Conservation (phyloP, 2,797 vertebrate genomes). For the Cottoperca gobio region DNA sequence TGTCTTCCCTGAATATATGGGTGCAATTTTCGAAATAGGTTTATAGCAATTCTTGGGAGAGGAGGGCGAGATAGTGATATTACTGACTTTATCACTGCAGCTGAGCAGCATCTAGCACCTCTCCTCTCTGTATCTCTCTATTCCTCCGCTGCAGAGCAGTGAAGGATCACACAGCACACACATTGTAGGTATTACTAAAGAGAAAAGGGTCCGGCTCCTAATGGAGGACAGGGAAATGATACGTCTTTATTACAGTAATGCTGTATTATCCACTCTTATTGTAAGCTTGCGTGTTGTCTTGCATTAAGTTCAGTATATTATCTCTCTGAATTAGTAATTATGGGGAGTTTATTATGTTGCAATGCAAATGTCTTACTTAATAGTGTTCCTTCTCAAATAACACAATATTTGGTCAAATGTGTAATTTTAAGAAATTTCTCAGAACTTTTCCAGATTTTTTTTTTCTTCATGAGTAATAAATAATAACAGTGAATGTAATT, state of each 20-base stretch:
- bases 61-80: constrained; percentile 86
- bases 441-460: constrained; percentile 27
- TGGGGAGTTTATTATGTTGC: constrained; percentile 32
- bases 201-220: constrained; percentile 55
- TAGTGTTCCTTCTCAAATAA: constrained; percentile 27
- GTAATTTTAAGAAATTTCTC: constrained; percentile 43
- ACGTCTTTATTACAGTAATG: constrained; percentile 61
- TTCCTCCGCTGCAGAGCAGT: constrained; percentile 55
- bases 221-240: constrained; percentile 41
- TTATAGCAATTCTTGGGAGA: constrained; percentile 88
- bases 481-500: constrained; percentile 34
- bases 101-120: constrained; percentile 79
- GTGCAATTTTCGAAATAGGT: constrained; percentile 89
- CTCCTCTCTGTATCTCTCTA: constrained; percentile 71
- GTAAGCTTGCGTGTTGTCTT: constrained; percentile 18
- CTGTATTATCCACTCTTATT: constrained; percentile 52
- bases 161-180: constrained; percentile 59
- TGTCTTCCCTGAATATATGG: constrained; percentile 86
- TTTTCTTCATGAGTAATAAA: constrained; percentile 28
- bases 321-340: constrained; percentile 41
- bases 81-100: constrained; percentile 88
- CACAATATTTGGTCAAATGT: constrained; percentile 21
- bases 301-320: constrained; percentile 41
- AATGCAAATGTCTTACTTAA: constrained; percentile 14
- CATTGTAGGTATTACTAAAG: constrained; percentile 49